A percentile compares a stretch with the other conserved stretches of the same genome.
Evolutionary conservation across 2,888 invertebrate genomes (phyloP).

Genomic region (Ennomos erosarius): DNA sequence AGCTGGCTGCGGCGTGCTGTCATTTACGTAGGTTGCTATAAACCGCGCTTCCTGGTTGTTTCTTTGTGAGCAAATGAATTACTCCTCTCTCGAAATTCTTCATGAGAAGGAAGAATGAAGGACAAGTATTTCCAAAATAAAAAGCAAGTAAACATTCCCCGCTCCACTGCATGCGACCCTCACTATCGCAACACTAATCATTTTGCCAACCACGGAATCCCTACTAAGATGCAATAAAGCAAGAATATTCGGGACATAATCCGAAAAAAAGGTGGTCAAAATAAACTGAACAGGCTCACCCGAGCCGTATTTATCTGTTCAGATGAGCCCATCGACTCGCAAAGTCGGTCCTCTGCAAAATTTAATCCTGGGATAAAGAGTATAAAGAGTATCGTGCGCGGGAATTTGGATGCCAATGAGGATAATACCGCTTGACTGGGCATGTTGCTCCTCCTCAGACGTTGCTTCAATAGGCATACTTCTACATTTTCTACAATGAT

Average conservation of each 20-base stretch:
- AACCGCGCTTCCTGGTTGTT: no score
- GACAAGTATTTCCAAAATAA: no score
- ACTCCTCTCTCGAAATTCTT: no score
- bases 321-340: conserved; percentile 58
- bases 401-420: conserved; percentile 31
- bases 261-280: conserved; percentile 44
- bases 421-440: no score
- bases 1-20: no score
- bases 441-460: no score
- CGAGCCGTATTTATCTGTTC: conserved; percentile 59
- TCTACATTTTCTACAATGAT: no score
- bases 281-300: conserved; percentile 45
- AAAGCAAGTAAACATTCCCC: not conserved
- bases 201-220: conserved; percentile 23
- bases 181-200: conserved; percentile 18
- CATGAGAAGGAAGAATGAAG: no score
- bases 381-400: conserved; percentile 53
- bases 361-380: conserved; percentile 74
- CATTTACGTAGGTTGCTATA: no score
- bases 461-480: no score
- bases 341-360: conserved; percentile 70
- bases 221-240: conserved; percentile 43
- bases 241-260: conserved; percentile 39
- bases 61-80: no score
- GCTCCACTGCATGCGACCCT: conserved; percentile 6